phyloP scores from a whole-genome alignment of 2,797 vertebrate species.

The Cryptoprocta ferox region DNA sequence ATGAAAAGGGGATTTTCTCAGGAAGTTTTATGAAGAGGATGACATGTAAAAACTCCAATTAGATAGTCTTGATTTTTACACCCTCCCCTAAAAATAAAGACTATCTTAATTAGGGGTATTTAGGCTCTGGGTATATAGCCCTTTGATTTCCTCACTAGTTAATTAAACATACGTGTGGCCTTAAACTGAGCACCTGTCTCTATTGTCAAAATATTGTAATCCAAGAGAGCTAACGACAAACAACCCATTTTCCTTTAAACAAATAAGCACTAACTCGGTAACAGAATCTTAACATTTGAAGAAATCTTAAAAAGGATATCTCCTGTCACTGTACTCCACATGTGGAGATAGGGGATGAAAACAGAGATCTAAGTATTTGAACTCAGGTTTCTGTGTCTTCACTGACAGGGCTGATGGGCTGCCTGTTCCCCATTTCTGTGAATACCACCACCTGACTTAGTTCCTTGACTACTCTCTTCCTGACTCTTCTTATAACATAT shows the following conservation, averaged over 20 bases:
- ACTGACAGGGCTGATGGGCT: not conserved
- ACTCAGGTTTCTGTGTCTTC: not conserved
- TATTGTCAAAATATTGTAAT: not conserved
- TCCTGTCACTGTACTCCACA: not conserved
- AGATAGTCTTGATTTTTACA: not conserved
- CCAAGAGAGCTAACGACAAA: not conserved
- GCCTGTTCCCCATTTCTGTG: not conserved
- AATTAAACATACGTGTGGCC: not conserved
- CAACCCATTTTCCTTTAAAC: not conserved
- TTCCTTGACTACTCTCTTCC: not conserved
- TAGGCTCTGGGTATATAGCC: not conserved
- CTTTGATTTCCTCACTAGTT: not conserved
- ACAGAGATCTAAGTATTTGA: not conserved
- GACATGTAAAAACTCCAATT: not conserved
- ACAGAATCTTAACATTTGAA: not conserved
- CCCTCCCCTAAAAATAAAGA: accelerated
- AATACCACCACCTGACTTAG: not conserved
- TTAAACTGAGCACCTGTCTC: not conserved
- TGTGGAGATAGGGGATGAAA: not conserved
- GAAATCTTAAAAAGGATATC: not conserved
- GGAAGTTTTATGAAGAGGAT: not conserved
- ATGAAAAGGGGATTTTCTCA: not conserved
- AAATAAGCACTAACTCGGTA: not conserved
- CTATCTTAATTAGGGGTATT: not conserved
- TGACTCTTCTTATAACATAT: not conserved